Evolutionary conservation across 2,888 invertebrate genomes (phyloP), one percentile per base, ranked within the genome.

Genomic region (Oxystoma pomonae): DNA sequence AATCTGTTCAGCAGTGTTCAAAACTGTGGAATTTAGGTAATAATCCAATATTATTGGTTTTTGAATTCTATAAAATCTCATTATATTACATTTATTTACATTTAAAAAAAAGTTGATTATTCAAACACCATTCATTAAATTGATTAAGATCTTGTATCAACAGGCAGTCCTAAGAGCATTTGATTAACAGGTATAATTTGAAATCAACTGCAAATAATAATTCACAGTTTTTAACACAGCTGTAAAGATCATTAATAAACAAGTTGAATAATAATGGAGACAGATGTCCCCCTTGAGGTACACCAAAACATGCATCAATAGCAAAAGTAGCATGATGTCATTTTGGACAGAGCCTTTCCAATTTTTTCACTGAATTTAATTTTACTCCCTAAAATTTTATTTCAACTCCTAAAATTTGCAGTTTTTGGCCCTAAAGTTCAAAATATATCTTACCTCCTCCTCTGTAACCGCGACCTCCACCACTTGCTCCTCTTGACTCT

Each of bases 401-500:
- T n/a, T n/a, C n/a, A n/a, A n/a, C n/a, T n/a, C n/a, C n/a, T n/a
- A n/a, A n/a, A n/a, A n/a, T n/a, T n/a, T n/a, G n/a, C n/a, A n/a
- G n/a, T n/a, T n/a, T n/a, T n/a, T n/a, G n/a, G n/a, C n/a, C n/a
- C n/a, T n/a, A n/a, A n/a, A n/a, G n/a, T n/a, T n/a, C n/a, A n/a
- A n/a, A n/a, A n/a, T n/a, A n/a, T n/a, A n/a, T 19, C n/a, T 16
- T 53, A 53, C 22, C 52, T n/a, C 61, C 56, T 3, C 59, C 50
- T 50, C 50, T 50, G 52, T 58, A 62, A 9, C 56, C 49, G 17
- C 35, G 22, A 58, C 75, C 72, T 20, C 77, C 74, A 60, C 67
- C 53, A 51, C 77, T 71, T 49, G 68, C 64, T 20, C 76, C 77
- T 61, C 80, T 74, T 21, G 76, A 75, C 62, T 66, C 79, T 52